A percentile compares a stretch with the other conserved stretches of the same genome.
phyloP scores from a whole-genome alignment of 2,113 vertebrate genomes.

The Rissa tridactyla region DNA sequence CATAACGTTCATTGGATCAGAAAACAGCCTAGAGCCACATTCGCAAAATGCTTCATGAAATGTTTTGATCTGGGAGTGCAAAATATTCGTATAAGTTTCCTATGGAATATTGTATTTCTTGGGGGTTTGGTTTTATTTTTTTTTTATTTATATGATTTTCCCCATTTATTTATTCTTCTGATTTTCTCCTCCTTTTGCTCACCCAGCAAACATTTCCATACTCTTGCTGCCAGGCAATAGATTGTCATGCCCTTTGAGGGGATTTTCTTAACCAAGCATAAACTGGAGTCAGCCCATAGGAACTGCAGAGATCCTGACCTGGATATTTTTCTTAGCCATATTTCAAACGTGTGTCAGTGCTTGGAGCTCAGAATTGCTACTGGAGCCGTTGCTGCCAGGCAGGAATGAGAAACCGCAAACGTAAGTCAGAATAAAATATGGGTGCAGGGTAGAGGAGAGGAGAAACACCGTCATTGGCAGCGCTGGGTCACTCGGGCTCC shows the following conservation, averaged over 20 bases:
- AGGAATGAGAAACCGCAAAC: neutral
- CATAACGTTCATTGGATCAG: neutral
- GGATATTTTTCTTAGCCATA: accelerated
- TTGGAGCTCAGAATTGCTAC: neutral
- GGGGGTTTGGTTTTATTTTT: neutral
- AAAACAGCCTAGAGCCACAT: neutral
- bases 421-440: neutral
- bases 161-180: neutral
- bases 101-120: neutral
- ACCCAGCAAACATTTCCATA: neutral
- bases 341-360: neutral
- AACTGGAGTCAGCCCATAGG: neutral
- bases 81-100: neutral
- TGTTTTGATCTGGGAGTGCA: neutral
- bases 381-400: neutral
- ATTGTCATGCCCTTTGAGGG: neutral
- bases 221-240: neutral
- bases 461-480: neutral
- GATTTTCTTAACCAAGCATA: neutral
- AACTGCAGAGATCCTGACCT: neutral
- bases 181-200: neutral
- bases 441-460: neutral
- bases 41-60: neutral
- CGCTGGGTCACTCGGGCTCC: accelerated
- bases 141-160: neutral